phyloP scores from a whole-genome alignment of 2,888 invertebrate species.

The Agrotis ipsilon region DNA sequence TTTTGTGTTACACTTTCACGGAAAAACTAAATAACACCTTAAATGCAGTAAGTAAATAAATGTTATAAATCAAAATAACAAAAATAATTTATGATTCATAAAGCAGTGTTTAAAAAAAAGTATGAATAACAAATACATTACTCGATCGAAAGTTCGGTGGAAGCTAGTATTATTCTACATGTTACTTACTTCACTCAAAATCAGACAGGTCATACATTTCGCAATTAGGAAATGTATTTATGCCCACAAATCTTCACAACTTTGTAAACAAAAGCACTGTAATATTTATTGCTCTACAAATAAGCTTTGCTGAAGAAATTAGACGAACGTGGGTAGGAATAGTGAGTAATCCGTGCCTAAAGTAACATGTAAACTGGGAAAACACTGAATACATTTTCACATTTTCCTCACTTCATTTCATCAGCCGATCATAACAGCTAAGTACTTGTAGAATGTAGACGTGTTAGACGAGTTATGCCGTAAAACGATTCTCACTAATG shows the following conservation, averaged over 20 bases:
- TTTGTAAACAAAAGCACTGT: constrained; percentile 49
- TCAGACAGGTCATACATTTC: constrained; percentile 19
- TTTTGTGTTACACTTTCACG: not conserved
- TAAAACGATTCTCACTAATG: constrained; percentile 32
- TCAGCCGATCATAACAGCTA: constrained; percentile 17
- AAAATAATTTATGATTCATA: not conserved
- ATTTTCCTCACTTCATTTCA: constrained; percentile 40
- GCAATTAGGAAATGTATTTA: constrained; percentile 42
- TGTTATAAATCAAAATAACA: not conserved
- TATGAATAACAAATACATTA: not conserved
- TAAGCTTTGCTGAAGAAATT: constrained; percentile 50
- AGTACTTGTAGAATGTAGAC: constrained; percentile 7
- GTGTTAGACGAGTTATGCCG: constrained; percentile 25
- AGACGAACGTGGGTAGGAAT: constrained; percentile 46
- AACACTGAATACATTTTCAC: constrained; percentile 35
- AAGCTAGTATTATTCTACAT: constrained; percentile 3
- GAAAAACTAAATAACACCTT: too few relatives aligned
- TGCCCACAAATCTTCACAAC: constrained; percentile 37
- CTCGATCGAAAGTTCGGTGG: not conserved
- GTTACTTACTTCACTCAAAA: constrained; percentile 12
- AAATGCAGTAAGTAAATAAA: too few relatives aligned
- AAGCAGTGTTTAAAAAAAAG: not conserved
- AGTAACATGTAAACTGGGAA: constrained; percentile 39
- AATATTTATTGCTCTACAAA: constrained; percentile 51
- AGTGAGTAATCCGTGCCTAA: constrained; percentile 62